Base-by-base conservation (phyloP, 1,140 invertebrate genomes). In the Ruditapes philippinarum region DNA sequence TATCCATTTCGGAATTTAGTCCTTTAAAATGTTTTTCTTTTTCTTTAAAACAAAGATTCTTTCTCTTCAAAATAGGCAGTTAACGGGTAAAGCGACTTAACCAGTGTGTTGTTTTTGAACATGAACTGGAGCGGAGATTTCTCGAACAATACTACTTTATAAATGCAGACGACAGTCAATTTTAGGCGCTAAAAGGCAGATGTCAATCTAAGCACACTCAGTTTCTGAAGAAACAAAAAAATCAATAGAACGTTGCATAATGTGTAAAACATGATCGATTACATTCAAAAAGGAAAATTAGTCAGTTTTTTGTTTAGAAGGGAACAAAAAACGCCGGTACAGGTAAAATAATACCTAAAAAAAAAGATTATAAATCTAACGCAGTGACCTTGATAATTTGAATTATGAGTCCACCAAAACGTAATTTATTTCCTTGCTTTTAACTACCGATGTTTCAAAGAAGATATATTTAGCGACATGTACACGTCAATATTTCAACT, bases 151-250 rank as follows among this genome's bases (percentile, higher is more conserved):
- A 31, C 25, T 28, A 65, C 28, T 65, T 65, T 33, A 65, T 19
- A n/a, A n/a, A 19, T 4, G 60, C 60, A 65, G 60, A 65, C 60
- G 60, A 65, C 60, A 65, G 60, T 12, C 33, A n/a, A 65, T n/a
- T 65, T 31, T 28, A 65, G 60, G 60, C 60, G 60, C 60, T 65
- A 65, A 65, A 65, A 28, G 60, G 60, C 60, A 65, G 60, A 65
- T 65, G 60, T 65, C 60, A 65, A 65, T 28, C 60, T 65, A n/a
- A n/a, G n/a, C 25, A 5, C 25, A 7, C 19, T 57, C 54, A n/a
- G 5, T 45, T 45, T 45, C 51, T 54, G 60, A 65, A 54, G 33
- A 5, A 33, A 65, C 31, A 65, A 36, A 65, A n/a, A 65, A 65
- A 33, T 31, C 60, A 65, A 65, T 36, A n/a, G 60, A 31, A 7